phyloP scores from a whole-genome alignment of 2,113 vertebrate genomes.

The Microtus ochrogaster region DNA sequence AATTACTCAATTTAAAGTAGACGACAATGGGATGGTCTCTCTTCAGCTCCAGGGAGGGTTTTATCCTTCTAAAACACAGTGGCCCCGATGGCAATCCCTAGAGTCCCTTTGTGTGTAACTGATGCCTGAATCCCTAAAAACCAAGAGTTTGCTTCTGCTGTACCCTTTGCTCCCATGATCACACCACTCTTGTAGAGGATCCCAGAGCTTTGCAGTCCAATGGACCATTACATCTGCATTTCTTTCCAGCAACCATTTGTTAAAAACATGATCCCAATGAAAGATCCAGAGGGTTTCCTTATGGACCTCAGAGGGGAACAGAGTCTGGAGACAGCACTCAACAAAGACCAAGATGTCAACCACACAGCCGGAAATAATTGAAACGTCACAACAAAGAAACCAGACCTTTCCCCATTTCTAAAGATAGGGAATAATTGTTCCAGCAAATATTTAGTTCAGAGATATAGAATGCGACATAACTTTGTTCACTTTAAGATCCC shows the following conservation, averaged over 20 bases:
- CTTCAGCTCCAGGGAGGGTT: not conserved
- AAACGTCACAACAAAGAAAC: conserved; percentile 65
- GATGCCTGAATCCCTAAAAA: too few species aligned
- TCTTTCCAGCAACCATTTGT: not conserved
- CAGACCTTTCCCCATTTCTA: not conserved
- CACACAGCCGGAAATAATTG: conserved; percentile 56
- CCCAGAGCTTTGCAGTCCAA: not conserved
- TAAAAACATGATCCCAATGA: not conserved
- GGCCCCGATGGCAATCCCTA: not conserved
- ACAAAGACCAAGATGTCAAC: conserved; percentile 37
- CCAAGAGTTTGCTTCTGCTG: too few species aligned
- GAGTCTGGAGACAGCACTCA: not conserved
- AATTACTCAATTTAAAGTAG: conserved; percentile 1
- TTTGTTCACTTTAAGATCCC: conserved; percentile 22
- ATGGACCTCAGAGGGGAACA: not conserved
- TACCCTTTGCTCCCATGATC: too few species aligned
- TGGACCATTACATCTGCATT: not conserved
- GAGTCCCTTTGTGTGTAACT: rapidly evolving
- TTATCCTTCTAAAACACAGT: not conserved
- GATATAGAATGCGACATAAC: not conserved
- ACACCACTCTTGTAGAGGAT: not conserved
- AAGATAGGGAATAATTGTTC: conserved; percentile 38
- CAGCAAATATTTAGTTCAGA: conserved; percentile 37
- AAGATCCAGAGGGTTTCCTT: not conserved
- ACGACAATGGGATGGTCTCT: not conserved